Base-by-base conservation (phyloP, 2,888 invertebrate species). In the Dione juno region DNA sequence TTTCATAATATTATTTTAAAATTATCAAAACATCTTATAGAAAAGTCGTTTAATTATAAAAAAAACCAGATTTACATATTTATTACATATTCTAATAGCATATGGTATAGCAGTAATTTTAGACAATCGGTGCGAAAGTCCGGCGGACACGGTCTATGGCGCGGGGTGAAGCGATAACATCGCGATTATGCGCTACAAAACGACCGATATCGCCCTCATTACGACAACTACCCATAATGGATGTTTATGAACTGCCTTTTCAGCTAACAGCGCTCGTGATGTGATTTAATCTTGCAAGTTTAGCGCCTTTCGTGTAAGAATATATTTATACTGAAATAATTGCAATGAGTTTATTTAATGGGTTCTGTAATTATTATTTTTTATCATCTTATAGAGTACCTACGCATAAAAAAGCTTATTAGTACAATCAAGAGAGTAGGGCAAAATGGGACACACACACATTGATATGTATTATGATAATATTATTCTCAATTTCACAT, bases 171-270 rank as follows among this genome's bases (percentile, higher is more conserved):
- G 76, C 80, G 88, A 89, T 89, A 89, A 84, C 84, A 91, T 91
- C 92, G 82, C 88, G 88, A 92, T 92, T 90, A 92, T 85, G 80
- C 85, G 88, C 84, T 88, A 92, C 92, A 92, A 92, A 92, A 91
- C 90, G 90, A 81, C 80, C 82, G 85, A 87, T 88, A 88, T 82
- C 86, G 87, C 81, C 78, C 86, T 89, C 87, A 88, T 89, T 89
- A 89, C 82, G 68, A 80, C 80, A 81, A 82, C 85, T 83, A 83
- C 81, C 83, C 79, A 81, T 87, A 85, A 88, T 85, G 82, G 81
- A 83, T 83, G 82, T 84, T 85, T 83, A 82, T 79, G 76, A 74
- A 74, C 72, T 70, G 61, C 70, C 65, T 69, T 70, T 66, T 68
- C 59, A 61, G 73, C 72, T 65, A 52, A 66, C 63, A 58, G 63